Percentiles rank a stretch among this genome's conserved stretches.
These are phyloP conservation scores for Hetaerina americana DNA, from an alignment of 1,140 invertebrate species.

Conservation along the genomic window DNA sequence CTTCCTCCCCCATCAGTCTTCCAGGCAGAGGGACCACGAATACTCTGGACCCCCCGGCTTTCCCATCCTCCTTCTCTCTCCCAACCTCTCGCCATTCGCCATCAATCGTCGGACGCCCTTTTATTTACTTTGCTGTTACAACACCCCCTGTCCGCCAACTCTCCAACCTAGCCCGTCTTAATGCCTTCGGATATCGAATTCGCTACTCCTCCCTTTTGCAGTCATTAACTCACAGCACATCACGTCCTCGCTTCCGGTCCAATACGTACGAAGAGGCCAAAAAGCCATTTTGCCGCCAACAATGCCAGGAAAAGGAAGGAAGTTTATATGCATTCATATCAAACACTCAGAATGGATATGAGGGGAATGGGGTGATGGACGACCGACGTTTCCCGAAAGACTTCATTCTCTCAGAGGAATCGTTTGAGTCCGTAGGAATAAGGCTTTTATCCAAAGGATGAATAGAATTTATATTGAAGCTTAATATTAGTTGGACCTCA, in stretches of 20 bases:
- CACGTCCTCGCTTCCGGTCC: slow-evolving; percentile 6
- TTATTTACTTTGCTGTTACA: neutral
- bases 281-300: no score
- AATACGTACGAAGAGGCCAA: neutral
- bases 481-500: no score
- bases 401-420: no score
- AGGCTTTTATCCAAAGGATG: no score
- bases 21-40: neutral
- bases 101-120: neutral
- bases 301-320: no score
- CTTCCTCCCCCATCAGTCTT: slow-evolving; percentile 1
- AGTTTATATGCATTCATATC: no score
- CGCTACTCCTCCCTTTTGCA: neutral
- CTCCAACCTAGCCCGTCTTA: neutral
- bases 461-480: no score
- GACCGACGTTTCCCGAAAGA: no score
- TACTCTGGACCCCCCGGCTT: neutral
- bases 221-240: slow-evolving; percentile 3
- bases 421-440: no score
- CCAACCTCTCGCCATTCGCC: slow-evolving; percentile 2
- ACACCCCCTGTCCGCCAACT: neutral
- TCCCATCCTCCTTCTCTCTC: slow-evolving; percentile 3
- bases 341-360: no score
- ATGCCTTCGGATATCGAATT: neutral
- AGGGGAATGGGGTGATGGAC: no score